Percentiles rank a stretch among this genome's conserved stretches.
phyloP scores from a whole-genome alignment of 2,113 vertebrate genomes.

The Brachypodius melanocephalos region DNA sequence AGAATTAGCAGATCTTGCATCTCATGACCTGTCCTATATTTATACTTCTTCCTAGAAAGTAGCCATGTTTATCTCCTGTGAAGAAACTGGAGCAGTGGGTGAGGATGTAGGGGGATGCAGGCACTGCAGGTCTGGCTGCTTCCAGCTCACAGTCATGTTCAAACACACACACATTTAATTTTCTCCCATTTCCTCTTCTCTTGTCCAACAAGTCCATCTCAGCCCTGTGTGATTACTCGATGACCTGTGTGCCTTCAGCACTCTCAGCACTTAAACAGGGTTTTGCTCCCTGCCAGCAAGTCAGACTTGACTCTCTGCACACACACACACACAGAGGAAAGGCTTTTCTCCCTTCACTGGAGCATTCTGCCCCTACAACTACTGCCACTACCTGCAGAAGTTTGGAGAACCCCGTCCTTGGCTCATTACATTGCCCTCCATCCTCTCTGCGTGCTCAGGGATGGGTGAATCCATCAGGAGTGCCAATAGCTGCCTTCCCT shows the following conservation, averaged over 20 bases:
- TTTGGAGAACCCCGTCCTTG: background rate
- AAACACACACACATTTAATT: background rate
- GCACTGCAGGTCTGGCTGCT: background rate
- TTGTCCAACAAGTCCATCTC: background rate
- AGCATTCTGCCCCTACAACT: background rate
- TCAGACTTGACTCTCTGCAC: background rate
- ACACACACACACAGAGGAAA: background rate
- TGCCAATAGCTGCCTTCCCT: background rate
- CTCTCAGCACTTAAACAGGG: background rate
- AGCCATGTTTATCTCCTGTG: background rate
- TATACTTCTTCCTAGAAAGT: background rate
- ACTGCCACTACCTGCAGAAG: background rate
- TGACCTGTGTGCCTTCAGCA: constrained; percentile 9
- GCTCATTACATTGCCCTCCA: background rate
- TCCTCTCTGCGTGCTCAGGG: background rate
- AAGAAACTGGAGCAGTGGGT: background rate
- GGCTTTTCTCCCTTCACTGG: background rate
- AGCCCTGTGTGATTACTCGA: background rate
- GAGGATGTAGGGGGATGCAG: background rate
- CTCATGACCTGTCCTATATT: background rate
- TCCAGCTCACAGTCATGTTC: background rate
- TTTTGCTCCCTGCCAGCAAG: background rate
- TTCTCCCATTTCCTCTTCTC: background rate
- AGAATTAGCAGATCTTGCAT: background rate
- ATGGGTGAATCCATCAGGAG: background rate